Evolutionary conservation across 2,888 invertebrate species (phyloP).

Genomic region (Sinelater perroti): DNA sequence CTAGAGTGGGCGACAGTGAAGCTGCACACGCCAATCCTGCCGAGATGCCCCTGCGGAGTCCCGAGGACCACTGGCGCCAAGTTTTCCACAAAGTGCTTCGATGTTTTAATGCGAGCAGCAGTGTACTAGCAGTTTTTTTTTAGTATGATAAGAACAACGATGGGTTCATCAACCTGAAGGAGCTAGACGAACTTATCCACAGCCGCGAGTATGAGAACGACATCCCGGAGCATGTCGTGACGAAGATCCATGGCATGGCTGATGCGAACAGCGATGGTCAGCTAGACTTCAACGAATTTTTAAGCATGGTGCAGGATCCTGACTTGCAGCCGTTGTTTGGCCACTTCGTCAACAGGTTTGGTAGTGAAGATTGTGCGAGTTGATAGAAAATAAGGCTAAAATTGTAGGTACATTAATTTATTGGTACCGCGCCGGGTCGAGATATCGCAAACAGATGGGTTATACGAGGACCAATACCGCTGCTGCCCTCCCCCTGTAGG

Average conservation of each 20-base stretch:
- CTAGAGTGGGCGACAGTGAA: neutral
- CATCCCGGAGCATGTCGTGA: slow-evolving; percentile 72
- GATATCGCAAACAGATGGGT: slow-evolving; percentile 70
- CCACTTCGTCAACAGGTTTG: slow-evolving; percentile 70
- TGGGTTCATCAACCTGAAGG: slow-evolving; percentile 73
- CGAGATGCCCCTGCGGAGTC: slow-evolving; percentile 41
- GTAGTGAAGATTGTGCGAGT: no score
- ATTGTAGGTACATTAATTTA: slow-evolving; percentile 43
- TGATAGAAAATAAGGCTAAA: no score
- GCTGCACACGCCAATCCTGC: neutral
- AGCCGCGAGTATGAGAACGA: slow-evolving; percentile 70
- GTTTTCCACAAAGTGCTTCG: slow-evolving; percentile 64
- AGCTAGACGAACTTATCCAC: slow-evolving; percentile 70
- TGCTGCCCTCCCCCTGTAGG: slow-evolving; percentile 93
- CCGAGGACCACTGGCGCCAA: slow-evolving; percentile 63
- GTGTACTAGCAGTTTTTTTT: slow-evolving; percentile 38
- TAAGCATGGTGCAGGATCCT: slow-evolving; percentile 72
- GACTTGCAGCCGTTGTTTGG: slow-evolving; percentile 64
- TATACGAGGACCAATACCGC: slow-evolving; percentile 88
- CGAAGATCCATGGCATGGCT: slow-evolving; percentile 71
- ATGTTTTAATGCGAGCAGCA: neutral
- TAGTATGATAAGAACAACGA: slow-evolving; percentile 78
- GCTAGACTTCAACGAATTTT: slow-evolving; percentile 77
- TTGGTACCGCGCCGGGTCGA: slow-evolving; percentile 37
- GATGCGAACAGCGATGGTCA: slow-evolving; percentile 73